These are phyloP conservation scores for Coelinius sp. DNA, from an alignment of 2,888 invertebrate genomes.

Conservation along the genomic window DNA sequence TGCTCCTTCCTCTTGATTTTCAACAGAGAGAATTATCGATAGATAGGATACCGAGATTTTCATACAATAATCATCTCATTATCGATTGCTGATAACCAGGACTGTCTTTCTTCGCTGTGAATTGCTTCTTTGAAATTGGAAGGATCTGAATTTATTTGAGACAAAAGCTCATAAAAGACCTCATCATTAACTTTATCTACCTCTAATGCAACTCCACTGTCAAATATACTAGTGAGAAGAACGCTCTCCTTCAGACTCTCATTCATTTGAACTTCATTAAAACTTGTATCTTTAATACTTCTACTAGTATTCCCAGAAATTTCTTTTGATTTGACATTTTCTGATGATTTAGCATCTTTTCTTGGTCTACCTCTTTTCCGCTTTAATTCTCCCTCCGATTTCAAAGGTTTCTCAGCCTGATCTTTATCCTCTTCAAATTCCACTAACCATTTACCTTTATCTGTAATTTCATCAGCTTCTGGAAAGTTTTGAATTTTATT, in stretches of 20 bases:
- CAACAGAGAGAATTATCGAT: too few species aligned
- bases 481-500: not conserved
- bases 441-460: not conserved
- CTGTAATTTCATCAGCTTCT: not conserved
- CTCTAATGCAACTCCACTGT: too few species aligned
- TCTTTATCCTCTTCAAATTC: slow-evolving; percentile 7
- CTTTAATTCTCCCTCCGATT: not conserved
- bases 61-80: not conserved
- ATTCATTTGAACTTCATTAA: not conserved
- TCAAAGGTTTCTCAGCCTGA: not conserved
- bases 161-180: slow-evolving; percentile 21
- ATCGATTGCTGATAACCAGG: not conserved
- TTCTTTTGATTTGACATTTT: slow-evolving; percentile 41
- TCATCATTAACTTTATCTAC: not conserved
- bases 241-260: not conserved
- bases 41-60: too few species aligned
- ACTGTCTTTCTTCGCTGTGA: slow-evolving; percentile 10
- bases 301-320: not conserved
- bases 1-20: too few species aligned
- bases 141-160: slow-evolving; percentile 37
- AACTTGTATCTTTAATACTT: slow-evolving; percentile 16
- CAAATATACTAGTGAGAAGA: not conserved
- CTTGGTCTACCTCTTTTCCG: slow-evolving; percentile 25
- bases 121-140: too few species aligned
- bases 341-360: not conserved